phyloP scores from a whole-genome alignment of 1,140 invertebrate species.

The Diorhabda sublineata region DNA sequence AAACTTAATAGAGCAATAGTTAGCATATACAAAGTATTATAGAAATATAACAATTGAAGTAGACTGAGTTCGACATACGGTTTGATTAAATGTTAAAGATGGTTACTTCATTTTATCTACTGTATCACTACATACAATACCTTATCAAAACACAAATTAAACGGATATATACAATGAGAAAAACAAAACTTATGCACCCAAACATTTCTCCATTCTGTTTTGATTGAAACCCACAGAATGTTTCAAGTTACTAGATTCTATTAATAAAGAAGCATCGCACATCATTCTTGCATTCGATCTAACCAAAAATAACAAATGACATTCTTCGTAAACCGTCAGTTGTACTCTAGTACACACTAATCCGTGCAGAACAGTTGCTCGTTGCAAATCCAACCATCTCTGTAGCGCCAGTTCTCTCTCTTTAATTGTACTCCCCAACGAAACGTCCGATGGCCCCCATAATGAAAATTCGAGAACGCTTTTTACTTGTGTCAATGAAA shows the following conservation, averaged over 20 bases:
- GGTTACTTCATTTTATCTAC: too few relatives aligned
- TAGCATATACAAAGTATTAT: too few relatives aligned
- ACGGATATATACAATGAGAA: too few relatives aligned
- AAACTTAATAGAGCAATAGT: too few relatives aligned
- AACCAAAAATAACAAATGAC: conserved; percentile 76
- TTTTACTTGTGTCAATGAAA: conserved; percentile 68
- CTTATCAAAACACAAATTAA: too few relatives aligned
- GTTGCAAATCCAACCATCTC: conserved; percentile 77
- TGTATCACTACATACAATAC: too few relatives aligned
- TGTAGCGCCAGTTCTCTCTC: conserved; percentile 69
- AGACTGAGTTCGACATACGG: too few relatives aligned
- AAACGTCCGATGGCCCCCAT: conserved; percentile 77
- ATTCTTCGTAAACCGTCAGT: conserved; percentile 72
- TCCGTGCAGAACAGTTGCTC: conserved; percentile 75
- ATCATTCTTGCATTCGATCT: conserved; percentile 73
- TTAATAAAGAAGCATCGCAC: conserved; percentile 68
- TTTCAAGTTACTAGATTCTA: conserved; percentile 50
- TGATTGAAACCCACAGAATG: conserved; percentile 14
- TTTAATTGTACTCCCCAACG: conserved; percentile 58
- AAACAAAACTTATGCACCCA: conserved; percentile 5
- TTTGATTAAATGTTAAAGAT: too few relatives aligned
- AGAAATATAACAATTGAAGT: too few relatives aligned
- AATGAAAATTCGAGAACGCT: conserved; percentile 76
- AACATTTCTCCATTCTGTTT: conserved; percentile 10
- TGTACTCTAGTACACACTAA: conserved; percentile 68